Percentiles rank a stretch among this genome's conserved stretches.
Conservation (phyloP, 2,113 vertebrate species). For the Mus musculus region DNA sequence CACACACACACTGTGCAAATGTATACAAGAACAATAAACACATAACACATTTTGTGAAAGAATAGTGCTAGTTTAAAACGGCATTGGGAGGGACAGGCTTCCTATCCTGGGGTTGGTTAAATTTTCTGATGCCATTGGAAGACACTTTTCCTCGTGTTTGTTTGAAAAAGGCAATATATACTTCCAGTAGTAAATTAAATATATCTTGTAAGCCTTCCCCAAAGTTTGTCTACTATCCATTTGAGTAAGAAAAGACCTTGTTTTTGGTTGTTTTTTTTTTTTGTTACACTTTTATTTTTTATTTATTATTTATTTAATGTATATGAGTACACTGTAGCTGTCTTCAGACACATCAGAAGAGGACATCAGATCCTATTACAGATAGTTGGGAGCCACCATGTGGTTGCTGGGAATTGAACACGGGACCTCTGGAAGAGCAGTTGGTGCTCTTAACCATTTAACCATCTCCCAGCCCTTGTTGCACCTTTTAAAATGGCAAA, state of each 20-base stretch:
- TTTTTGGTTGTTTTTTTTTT: neutral
- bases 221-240: neutral
- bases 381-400: too few species aligned
- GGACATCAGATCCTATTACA: too few species aligned
- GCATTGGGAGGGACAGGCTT: neutral
- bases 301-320: too few species aligned
- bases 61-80: conserved; percentile 24
- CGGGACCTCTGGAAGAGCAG: too few species aligned
- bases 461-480: neutral
- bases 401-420: too few species aligned
- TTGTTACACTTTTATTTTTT: neutral
- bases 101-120: neutral
- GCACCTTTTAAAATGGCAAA: conserved; percentile 3
- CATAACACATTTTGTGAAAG: neutral
- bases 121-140: neutral
- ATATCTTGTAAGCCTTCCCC: neutral
- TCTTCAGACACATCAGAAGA: too few species aligned
- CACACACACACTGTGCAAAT: neutral
- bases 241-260: neutral
- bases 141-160: conserved; percentile 7
- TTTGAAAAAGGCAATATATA: conserved; percentile 23
- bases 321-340: too few species aligned
- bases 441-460: too few species aligned
- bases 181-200: conserved; percentile 50
- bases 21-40: neutral